phyloP scores from a whole-genome alignment of 1,140 invertebrate genomes.

The Penaeus vannamei region DNA sequence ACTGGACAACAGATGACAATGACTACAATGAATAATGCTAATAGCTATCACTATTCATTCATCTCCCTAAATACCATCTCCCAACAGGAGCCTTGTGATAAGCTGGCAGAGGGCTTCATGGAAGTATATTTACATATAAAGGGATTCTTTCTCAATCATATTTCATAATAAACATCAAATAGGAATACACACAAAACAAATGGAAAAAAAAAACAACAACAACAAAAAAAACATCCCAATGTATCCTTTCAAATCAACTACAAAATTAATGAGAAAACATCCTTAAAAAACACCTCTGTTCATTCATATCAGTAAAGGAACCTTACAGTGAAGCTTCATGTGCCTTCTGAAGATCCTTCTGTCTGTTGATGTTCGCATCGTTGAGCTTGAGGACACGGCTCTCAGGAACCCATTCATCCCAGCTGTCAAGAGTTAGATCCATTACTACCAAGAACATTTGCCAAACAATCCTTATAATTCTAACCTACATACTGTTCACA shows the following conservation, averaged over 20 bases:
- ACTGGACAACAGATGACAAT: not conserved
- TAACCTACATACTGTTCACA: not conserved
- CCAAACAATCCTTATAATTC: slow-evolving; percentile 1
- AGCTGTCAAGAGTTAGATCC: slow-evolving; percentile 77
- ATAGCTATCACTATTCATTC: too few relatives aligned
- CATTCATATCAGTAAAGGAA: not conserved
- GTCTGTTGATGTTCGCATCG: slow-evolving; percentile 90
- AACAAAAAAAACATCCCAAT: too few relatives aligned
- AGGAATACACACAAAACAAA: too few relatives aligned
- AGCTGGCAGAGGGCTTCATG: too few relatives aligned
- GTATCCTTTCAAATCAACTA: too few relatives aligned
- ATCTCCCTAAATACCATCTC: too few relatives aligned
- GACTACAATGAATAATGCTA: too few relatives aligned
- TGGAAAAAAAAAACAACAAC: too few relatives aligned
- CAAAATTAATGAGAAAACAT: not conserved
- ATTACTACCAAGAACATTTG: not conserved
- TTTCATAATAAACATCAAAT: too few relatives aligned
- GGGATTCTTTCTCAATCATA: too few relatives aligned
- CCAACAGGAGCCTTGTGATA: too few relatives aligned
- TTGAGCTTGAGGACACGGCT: slow-evolving; percentile 93
- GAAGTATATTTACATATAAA: too few relatives aligned
- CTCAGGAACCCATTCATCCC: slow-evolving; percentile 99
- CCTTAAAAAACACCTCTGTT: not conserved
- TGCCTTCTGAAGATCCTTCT: slow-evolving; percentile 90
- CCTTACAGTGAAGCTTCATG: slow-evolving; percentile 78